Percentiles rank a stretch among this genome's conserved stretches.
phyloP scores from a whole-genome alignment of 1,140 invertebrate species.

The Neelides sp. region DNA sequence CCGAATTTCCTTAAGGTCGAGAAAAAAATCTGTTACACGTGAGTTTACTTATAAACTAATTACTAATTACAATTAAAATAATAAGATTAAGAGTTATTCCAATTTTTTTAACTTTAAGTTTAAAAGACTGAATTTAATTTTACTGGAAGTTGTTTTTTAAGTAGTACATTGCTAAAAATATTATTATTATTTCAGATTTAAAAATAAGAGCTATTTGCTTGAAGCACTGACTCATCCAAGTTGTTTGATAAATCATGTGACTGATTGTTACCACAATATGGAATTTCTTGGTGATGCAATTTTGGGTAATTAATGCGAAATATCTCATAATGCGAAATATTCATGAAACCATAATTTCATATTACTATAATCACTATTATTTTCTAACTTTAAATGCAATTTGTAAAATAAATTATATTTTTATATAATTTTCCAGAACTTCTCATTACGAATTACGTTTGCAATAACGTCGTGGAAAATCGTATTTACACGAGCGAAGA shows the following conservation, averaged over 20 bases:
- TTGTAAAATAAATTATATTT: background rate
- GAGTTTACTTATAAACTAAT: no score
- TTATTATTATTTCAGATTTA: conserved; percentile 26
- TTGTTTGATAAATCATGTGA: conserved; percentile 42
- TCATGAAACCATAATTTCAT: no score
- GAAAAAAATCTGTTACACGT: no score
- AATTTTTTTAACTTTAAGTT: background rate
- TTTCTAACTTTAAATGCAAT: no score
- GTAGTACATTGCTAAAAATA: background rate
- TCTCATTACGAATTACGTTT: conserved; percentile 45
- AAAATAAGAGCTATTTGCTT: conserved; percentile 27
- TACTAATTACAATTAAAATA: no score
- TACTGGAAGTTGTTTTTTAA: background rate
- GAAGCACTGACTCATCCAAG: conserved; percentile 45
- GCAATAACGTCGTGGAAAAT: conserved; percentile 38
- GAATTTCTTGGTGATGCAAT: conserved; percentile 53
- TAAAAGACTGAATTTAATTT: background rate
- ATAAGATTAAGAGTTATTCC: background rate
- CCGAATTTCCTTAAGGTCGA: background rate
- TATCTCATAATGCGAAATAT: no score
- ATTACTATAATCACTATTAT: background rate
- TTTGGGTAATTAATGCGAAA: no score
- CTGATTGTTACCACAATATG: conserved; percentile 45
- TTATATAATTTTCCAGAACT: conserved; percentile 37
- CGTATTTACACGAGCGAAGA: conserved; percentile 37